Percentiles rank a stretch among this genome's conserved stretches.
phyloP scores from a whole-genome alignment of 2,797 vertebrate species.

The Heteromormyrus szaboi region DNA sequence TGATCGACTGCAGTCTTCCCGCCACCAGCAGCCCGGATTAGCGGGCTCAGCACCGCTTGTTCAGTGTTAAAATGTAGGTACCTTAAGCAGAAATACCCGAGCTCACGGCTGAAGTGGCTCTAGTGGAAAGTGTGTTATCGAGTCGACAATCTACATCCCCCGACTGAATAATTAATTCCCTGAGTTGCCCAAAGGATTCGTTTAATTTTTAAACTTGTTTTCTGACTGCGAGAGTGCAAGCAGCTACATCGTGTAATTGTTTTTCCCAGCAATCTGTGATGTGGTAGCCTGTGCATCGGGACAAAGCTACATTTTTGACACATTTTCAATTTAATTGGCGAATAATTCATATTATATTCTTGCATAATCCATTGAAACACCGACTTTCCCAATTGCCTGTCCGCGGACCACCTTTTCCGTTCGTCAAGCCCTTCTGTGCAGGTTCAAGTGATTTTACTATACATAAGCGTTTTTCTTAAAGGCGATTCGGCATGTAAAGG shows the following conservation, averaged over 20 bases:
- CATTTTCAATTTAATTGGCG: not conserved
- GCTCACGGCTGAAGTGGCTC: conserved; percentile 22
- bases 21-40: not conserved
- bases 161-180: not conserved
- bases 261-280: not conserved
- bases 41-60: not conserved
- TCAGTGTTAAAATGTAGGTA: not conserved
- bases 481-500: not conserved
- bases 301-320: not conserved
- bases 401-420: not conserved
- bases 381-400: not conserved
- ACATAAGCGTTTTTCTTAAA: not conserved
- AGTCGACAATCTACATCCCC: not conserved
- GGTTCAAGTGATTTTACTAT: not conserved
- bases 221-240: not conserved
- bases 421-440: not conserved
- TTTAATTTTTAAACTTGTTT: conserved; percentile 15
- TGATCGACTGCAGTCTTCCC: not conserved
- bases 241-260: not conserved
- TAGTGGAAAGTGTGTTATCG: not conserved
- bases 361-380: conserved; percentile 3
- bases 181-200: conserved; percentile 2
- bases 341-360: not conserved
- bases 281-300: not conserved
- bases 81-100: conserved; percentile 50